These are phyloP conservation scores for Drosophila koepferae DNA, from an alignment of 2,888 invertebrate genomes.

Conservation along the genomic window DNA sequence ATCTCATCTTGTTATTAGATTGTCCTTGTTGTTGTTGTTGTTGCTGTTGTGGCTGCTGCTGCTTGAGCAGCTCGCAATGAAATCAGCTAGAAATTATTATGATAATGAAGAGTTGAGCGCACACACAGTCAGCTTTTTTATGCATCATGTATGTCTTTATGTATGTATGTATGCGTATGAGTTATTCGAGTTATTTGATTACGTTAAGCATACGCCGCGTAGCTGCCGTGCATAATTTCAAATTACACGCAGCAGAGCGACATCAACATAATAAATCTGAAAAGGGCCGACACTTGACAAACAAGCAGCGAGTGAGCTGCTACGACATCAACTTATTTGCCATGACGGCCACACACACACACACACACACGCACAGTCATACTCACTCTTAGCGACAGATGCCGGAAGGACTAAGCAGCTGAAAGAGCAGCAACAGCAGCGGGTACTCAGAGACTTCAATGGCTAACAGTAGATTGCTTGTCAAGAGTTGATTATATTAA, in stretches of 20 bases:
- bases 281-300: conserved; percentile 67
- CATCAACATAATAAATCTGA: conserved; percentile 74
- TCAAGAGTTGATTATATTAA: conserved; percentile 75
- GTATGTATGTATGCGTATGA: conserved; percentile 62
- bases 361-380: conserved; percentile 15
- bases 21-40: background rate
- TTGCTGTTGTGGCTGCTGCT: background rate
- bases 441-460: conserved; percentile 59
- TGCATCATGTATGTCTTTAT: conserved; percentile 35
- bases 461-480: conserved; percentile 71
- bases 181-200: conserved; percentile 77
- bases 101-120: conserved; percentile 68
- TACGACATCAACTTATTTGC: conserved; percentile 50
- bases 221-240: conserved; percentile 71
- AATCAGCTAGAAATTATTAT: conserved; percentile 78
- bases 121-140: conserved; percentile 33
- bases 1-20: conserved; percentile 9
- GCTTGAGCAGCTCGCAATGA: conserved; percentile 48
- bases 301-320: conserved; percentile 55
- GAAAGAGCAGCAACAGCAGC: conserved; percentile 43
- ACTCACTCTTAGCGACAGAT: conserved; percentile 50
- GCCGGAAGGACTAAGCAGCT: conserved; percentile 59
- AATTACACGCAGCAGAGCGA: conserved; percentile 67
- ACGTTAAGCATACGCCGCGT: conserved; percentile 70
- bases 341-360: conserved; percentile 39